phyloP scores from a whole-genome alignment of 2,113 vertebrate genomes.

The Antidorcas marsupialis region DNA sequence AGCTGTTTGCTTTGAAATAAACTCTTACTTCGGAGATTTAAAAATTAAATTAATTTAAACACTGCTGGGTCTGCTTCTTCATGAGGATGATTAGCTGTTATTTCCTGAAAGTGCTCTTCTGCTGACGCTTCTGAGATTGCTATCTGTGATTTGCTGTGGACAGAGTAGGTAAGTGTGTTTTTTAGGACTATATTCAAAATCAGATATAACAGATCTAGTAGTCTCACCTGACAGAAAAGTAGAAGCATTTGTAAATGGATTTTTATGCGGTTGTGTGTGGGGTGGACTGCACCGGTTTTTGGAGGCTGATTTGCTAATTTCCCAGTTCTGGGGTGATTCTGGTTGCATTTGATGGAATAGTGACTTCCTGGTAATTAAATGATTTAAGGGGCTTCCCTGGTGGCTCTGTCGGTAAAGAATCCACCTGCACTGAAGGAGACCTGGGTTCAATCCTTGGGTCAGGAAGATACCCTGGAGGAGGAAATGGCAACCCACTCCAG shows the following conservation, averaged over 20 bases:
- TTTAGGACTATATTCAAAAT: not conserved
- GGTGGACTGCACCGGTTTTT: not conserved
- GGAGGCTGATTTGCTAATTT: not conserved
- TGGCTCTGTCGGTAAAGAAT: not conserved
- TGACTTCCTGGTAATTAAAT: not conserved
- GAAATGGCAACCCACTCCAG: not conserved
- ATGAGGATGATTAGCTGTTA: not conserved
- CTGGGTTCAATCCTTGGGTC: not conserved
- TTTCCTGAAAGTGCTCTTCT: not conserved
- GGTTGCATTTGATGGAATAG: not conserved
- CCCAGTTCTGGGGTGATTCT: not conserved
- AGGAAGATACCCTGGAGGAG: not conserved
- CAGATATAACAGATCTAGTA: not conserved
- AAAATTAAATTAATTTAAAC: not conserved
- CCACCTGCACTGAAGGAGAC: not conserved
- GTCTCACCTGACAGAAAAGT: not conserved
- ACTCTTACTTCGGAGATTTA: not conserved
- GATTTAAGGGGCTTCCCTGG: not conserved
- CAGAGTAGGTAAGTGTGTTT: not conserved
- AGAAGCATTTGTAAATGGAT: not conserved
- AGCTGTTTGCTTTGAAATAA: not conserved
- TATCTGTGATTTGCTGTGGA: not conserved
- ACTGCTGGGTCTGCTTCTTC: not conserved
- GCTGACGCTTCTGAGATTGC: not conserved
- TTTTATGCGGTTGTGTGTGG: not conserved